A percentile compares a stretch with the other conserved stretches of the same genome.
phyloP scores from a whole-genome alignment of 2,113 vertebrate genomes.

The Scomber japonicus region DNA sequence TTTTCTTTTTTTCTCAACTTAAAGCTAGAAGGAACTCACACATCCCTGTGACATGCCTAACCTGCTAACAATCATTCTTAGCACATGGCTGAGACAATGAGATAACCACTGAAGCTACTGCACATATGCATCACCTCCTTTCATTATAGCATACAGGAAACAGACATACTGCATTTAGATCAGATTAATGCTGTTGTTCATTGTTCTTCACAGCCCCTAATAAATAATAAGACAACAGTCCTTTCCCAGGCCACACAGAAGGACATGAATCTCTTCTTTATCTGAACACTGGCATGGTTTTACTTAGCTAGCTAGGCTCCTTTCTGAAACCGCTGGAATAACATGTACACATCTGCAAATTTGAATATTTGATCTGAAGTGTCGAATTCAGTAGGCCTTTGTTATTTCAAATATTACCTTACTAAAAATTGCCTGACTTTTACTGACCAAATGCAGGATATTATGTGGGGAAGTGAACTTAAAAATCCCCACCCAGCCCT shows the following conservation, averaged over 20 bases:
- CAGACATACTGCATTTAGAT: too few relatives aligned
- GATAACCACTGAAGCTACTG: not conserved
- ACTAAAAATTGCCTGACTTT: not conserved
- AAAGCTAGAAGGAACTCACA: not conserved
- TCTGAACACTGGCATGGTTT: not conserved
- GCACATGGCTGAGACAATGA: slow-evolving; percentile 2
- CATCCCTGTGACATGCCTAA: slow-evolving; percentile 15
- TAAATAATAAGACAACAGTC: not conserved
- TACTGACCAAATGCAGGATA: not conserved
- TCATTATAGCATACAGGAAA: not conserved
- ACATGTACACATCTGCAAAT: not conserved
- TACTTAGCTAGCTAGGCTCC: not conserved
- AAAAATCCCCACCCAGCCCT: too few relatives aligned
- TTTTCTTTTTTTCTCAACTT: not conserved
- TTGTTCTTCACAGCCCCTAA: too few relatives aligned
- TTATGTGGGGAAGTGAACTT: not conserved
- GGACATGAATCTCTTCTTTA: not conserved
- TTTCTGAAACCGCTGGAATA: not conserved
- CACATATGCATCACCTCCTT: not conserved
- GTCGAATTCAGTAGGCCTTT: not conserved
- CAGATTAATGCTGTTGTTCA: not conserved
- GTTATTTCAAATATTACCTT: not conserved
- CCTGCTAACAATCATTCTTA: not conserved
- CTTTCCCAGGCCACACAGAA: too few relatives aligned
- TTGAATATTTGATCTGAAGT: not conserved